Evolutionary conservation across 2,888 invertebrate genomes (phyloP).

Genomic region (Malacosoma neustria): DNA sequence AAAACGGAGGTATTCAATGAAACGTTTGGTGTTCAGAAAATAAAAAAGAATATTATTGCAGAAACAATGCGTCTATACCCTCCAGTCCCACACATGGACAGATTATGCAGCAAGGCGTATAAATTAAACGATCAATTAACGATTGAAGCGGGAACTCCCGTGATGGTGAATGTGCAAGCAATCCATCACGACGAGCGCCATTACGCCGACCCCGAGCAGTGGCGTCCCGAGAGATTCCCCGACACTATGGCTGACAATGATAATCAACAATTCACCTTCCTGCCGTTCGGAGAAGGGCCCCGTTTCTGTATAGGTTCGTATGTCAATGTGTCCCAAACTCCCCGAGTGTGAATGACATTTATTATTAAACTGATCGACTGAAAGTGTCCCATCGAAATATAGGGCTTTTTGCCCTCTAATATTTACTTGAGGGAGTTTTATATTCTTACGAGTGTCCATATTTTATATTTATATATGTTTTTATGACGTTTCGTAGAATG

Average conservation of each 20-base stretch:
- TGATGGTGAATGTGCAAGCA: conserved; percentile 40
- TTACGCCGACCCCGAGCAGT: conserved; percentile 40
- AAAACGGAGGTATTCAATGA: too few relatives aligned
- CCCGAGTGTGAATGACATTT: not conserved
- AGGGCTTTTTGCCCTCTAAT: not conserved
- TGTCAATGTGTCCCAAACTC: not conserved
- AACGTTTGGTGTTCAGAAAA: too few relatives aligned
- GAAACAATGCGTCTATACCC: conserved; percentile 49
- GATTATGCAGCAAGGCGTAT: conserved; percentile 33
- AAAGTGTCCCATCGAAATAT: not conserved
- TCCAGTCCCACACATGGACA: conserved; percentile 36
- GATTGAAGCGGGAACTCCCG: conserved; percentile 38
- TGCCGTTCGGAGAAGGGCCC: conserved; percentile 56
- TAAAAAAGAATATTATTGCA: too few relatives aligned
- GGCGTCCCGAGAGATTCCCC: conserved; percentile 42
- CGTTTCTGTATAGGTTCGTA: conserved; percentile 36
- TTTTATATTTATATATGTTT: not conserved
- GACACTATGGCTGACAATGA: conserved; percentile 28
- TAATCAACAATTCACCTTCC: conserved; percentile 36
- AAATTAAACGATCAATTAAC: conserved; percentile 35
- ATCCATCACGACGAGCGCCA: conserved; percentile 38
- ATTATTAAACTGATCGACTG: not conserved
- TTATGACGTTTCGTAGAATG: too few relatives aligned
- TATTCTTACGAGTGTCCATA: not conserved
- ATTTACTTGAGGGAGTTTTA: not conserved